Evolutionary conservation across 1,140 invertebrate genomes (phyloP).

Genomic region (Globodera ellingtonae): DNA sequence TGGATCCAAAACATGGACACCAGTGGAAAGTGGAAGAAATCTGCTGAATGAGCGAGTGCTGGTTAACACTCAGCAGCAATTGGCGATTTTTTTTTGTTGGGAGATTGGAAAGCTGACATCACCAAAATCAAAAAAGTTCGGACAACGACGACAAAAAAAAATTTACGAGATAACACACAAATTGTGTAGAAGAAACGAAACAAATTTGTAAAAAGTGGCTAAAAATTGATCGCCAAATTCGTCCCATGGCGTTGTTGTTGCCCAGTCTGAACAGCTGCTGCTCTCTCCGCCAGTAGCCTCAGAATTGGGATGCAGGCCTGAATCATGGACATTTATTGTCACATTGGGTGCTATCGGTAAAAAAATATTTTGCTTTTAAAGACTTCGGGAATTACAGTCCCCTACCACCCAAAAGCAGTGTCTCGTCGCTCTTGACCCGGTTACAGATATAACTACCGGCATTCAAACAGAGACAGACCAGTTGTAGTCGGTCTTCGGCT

Average conservation of each 20-base stretch:
- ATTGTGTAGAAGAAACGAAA: neutral
- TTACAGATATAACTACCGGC: too few relatives aligned
- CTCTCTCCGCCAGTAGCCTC: neutral
- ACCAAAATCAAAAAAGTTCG: too few relatives aligned
- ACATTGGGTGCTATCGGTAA: neutral
- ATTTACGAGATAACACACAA: neutral
- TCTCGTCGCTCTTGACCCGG: too few relatives aligned
- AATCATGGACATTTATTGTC: neutral
- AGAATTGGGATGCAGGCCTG: slow-evolving; percentile 8
- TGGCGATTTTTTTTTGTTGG: too few relatives aligned
- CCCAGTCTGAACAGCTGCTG: neutral
- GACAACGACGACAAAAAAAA: too few relatives aligned
- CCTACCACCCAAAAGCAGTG: neutral
- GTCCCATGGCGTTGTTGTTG: neutral
- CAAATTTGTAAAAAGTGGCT: neutral
- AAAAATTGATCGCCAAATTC: neutral
- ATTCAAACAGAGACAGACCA: neutral
- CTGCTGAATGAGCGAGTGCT: too few relatives aligned
- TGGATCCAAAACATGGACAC: too few relatives aligned
- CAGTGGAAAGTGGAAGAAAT: too few relatives aligned
- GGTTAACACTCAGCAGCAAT: too few relatives aligned
- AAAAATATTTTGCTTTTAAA: neutral
- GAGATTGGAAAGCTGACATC: too few relatives aligned
- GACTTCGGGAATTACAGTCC: neutral
- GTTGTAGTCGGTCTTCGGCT: slow-evolving; percentile 10